Base-by-base conservation (phyloP, 92 coral and sea anemone genomes). In the Phenganax marumi region DNA sequence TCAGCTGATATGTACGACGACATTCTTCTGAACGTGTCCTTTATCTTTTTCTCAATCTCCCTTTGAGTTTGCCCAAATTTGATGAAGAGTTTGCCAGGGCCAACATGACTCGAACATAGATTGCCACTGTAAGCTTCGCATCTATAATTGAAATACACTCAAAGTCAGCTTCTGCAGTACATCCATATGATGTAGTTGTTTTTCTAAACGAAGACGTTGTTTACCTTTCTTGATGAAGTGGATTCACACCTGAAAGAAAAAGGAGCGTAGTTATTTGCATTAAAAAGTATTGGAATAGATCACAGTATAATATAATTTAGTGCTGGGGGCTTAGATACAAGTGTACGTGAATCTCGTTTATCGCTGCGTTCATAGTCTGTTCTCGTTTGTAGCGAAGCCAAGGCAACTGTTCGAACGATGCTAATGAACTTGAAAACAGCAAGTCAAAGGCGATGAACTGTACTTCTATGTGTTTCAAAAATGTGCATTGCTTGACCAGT, bases 141-240 rank as follows among this genome's bases (percentile, higher is more conserved):
- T 78, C 83, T 78, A 48, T 58, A 78, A 74, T 48, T 49, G 26
- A 13, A 48, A 72, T 49, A 72, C 50, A 12, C 26, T 25, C 7
- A 39, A 69, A 10, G n/a, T 39, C 8, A 49, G 22, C 19, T 72
- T 48, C 33, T 72, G 21, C 26, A 52, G 13, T 0, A 52, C 33
- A 48, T 17, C 26, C 53, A 48, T 13, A 46, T 3, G 12, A 3
- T 8, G 23, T 25, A 52, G 53, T 19, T 54, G 8, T 63, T 12
- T 63, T 12, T 12, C 70, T 18, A 3, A 21, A 68, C 49, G 52
- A 76, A 19, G 10, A 25, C 48, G 69, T 76, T 52, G 23, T 49
- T 72, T 78, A 78, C 83, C 83, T 78, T 78, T 78, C 83, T 43
- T 21, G 65, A 63, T 78, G 58, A 43, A 47, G 83, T 58, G 83